A percentile compares a stretch with the other conserved stretches of the same genome.
These are phyloP conservation scores for Otolemur crassicaudatus DNA, from an alignment of 2,797 vertebrate genomes.

Conservation along the genomic window DNA sequence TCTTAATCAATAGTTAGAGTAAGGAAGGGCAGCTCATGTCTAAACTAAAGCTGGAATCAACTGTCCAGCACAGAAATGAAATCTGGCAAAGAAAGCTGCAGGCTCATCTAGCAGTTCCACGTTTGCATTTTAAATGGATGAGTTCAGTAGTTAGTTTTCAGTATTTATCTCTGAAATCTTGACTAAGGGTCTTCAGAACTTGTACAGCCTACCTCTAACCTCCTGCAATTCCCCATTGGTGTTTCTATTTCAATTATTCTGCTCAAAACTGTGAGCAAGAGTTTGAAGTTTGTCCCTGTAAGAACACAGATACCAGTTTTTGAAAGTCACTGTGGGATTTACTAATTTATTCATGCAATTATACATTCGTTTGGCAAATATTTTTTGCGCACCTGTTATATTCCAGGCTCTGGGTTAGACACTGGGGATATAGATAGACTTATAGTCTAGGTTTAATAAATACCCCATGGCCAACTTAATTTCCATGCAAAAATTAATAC, in stretches of 20 bases:
- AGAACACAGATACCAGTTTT: neutral
- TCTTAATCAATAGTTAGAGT: slow-evolving; percentile 75
- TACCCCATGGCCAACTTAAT: neutral
- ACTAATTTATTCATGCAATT: slow-evolving; percentile 44
- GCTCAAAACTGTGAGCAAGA: slow-evolving; percentile 26
- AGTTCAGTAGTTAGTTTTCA: slow-evolving; percentile 36
- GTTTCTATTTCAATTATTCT: slow-evolving; percentile 63
- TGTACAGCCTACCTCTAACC: neutral
- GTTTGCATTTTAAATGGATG: neutral
- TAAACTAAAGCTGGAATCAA: slow-evolving; percentile 61
- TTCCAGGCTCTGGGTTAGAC: neutral
- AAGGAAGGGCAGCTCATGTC: slow-evolving; percentile 67
- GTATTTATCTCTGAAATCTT: slow-evolving; percentile 59
- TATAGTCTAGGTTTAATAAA: slow-evolving; percentile 13
- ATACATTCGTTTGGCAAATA: slow-evolving; percentile 15
- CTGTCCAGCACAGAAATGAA: slow-evolving; percentile 47
- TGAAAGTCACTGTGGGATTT: slow-evolving; percentile 28
- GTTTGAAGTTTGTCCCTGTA: slow-evolving; percentile 16
- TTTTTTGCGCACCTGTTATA: slow-evolving; percentile 47
- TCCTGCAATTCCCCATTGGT: neutral
- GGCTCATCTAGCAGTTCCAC: slow-evolving; percentile 34
- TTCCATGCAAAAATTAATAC: slow-evolving; percentile 47
- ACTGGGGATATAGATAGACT: neutral
- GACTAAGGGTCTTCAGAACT: slow-evolving; percentile 42
- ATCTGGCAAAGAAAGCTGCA: slow-evolving; percentile 32